Base-by-base conservation (phyloP, 1,140 invertebrate species). In the Geopemphigus sp. region DNA sequence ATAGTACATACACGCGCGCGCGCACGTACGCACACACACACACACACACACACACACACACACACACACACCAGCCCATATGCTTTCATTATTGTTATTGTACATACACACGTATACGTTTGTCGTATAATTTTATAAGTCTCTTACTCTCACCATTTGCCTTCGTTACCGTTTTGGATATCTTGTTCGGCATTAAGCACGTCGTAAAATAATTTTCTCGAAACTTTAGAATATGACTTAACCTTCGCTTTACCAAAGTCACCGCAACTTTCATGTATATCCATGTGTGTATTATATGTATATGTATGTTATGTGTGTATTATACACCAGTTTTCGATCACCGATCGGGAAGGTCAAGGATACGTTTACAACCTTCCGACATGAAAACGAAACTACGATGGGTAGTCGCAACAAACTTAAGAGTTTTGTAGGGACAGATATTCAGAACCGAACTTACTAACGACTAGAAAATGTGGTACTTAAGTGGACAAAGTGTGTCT, bases 61-160 rank as follows among this genome's bases (percentile, higher is more conserved):
- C 22, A 15, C 47, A 50, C 14, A 17, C 5, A 68, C 1, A 24
- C 50, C 15, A 8, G 10, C 54, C n/a, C 50, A 53, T 59, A 59
- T 59, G 53, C 29, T 59, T 76, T 39, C 54, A 59, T 76, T 76
- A 57, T 57, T 59, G 56, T 76, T 59, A 59, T 76, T 76, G 22
- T 45, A 59, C 53, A 24, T 29, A 26, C 26, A 50, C 6, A 19
- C 26, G 24, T 19, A 39, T 15, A 61, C n/a, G 1, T 45, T 57
- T 24, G 32, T 59, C 50, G 68, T 54, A 72, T 54, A 76, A 59
- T 59, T 76, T 56, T 73, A 73, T 56, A 73, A 73, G 70, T 50
- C 26, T 11, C 53, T 5, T 32, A 32, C 32, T 64, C 32, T 8
- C 12, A 15, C 15, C 63, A 19, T 32, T 12, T 29, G 5, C 1